Evolutionary conservation across 2,797 vertebrate genomes (phyloP).

Genomic region (Fistularia commersonii): DNA sequence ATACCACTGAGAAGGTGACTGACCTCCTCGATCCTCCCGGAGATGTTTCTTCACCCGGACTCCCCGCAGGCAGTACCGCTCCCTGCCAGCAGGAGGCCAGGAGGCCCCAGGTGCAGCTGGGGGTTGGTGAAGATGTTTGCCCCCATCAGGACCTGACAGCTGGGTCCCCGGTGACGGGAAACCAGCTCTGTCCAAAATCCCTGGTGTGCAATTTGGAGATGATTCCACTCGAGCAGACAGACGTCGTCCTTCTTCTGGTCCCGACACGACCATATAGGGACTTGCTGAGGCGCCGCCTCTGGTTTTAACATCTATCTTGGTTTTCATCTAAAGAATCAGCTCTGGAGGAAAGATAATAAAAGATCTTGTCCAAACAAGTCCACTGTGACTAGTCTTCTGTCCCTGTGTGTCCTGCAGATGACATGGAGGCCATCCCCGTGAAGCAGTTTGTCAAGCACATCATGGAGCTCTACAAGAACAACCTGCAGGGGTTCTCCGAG

Average conservation of each 20-base stretch:
- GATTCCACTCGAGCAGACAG: conserved; percentile 65
- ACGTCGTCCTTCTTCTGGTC: conserved; percentile 55
- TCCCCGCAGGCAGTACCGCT: no score
- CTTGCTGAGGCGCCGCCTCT: no score
- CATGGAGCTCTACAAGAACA: conserved; percentile 93
- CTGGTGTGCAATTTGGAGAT: conserved; percentile 56
- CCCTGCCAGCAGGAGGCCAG: conserved; percentile 27
- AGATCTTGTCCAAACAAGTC: no score
- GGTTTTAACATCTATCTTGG: no score
- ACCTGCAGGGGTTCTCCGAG: conserved; percentile 94
- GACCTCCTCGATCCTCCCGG: no score
- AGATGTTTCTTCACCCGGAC: no score
- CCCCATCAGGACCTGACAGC: conserved; percentile 49
- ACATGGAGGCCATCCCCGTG: conserved; percentile 95
- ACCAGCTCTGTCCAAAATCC: conserved; percentile 44
- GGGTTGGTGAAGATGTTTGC: conserved; percentile 48
- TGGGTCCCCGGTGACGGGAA: conserved; percentile 48
- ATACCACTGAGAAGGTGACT: no score
- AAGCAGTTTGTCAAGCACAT: conserved; percentile 96
- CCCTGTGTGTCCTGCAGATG: conserved; percentile 84
- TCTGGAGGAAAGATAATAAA: no score
- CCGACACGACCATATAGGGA: conserved; percentile 41
- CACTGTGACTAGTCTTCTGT: conserved; percentile 2
- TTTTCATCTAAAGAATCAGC: no score
- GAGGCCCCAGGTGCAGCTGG: conserved; percentile 66